These are phyloP conservation scores for Epinephelus moara DNA, from an alignment of 2,113 vertebrate genomes.

Conservation along the genomic window DNA sequence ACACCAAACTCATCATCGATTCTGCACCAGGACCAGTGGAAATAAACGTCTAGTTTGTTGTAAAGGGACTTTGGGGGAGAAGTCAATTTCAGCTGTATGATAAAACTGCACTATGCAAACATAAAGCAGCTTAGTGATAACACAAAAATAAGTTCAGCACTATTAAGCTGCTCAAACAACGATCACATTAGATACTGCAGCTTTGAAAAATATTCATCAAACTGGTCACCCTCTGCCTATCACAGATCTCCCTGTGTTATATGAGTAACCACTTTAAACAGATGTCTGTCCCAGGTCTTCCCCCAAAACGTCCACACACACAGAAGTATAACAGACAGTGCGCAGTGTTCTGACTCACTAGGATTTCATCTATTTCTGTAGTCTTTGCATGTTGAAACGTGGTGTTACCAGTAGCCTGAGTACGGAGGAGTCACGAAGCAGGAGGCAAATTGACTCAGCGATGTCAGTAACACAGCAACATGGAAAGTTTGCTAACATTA, in stretches of 20 bases:
- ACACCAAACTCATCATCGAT: constrained; percentile 34
- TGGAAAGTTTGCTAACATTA: not conserved
- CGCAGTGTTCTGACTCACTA: not conserved
- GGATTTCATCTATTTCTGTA: not conserved
- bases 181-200: not conserved
- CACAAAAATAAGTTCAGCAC: constrained; percentile 7
- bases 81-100: constrained; percentile 26
- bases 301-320: too few species aligned
- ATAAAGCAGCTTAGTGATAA: constrained; percentile 22
- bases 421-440: not conserved
- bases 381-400: not conserved
- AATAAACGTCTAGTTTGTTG: constrained; percentile 19
- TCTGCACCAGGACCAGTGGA: constrained; percentile 19
- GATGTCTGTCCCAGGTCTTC: not conserved
- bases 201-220: not conserved
- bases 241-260: not conserved
- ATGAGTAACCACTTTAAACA: not conserved
- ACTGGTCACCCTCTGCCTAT: not conserved
- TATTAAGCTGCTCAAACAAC: not conserved
- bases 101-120: constrained; percentile 20
- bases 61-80: constrained; percentile 7
- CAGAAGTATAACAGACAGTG: not conserved
- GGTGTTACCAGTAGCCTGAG: not conserved
- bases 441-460: not conserved
- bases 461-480: not conserved